Percentiles rank a stretch among this genome's conserved stretches.
Evolutionary conservation across 2,113 vertebrate species (phyloP).

Genomic region (Stictonetta naevosa): DNA sequence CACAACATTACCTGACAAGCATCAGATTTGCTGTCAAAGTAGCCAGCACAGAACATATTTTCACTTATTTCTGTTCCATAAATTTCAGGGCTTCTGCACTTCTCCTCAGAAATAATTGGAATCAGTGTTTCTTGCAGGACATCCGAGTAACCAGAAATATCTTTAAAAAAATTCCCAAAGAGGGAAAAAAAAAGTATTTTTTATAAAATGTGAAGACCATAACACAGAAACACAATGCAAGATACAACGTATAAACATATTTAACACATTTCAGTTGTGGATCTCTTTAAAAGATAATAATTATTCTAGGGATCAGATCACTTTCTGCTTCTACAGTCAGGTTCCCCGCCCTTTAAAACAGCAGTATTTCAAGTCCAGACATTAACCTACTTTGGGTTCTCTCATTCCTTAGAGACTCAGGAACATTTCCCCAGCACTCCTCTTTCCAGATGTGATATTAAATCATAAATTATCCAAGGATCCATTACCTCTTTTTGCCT

Average conservation of each 20-base stretch:
- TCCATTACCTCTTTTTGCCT: neutral
- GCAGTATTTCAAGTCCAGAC: neutral
- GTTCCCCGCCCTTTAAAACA: neutral
- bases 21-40: conserved; percentile 81
- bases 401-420: neutral
- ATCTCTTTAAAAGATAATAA: neutral
- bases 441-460: neutral
- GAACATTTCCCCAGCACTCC: neutral
- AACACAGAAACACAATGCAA: neutral
- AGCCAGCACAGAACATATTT: conserved; percentile 93
- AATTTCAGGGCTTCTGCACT: conserved; percentile 85
- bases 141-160: conserved; percentile 76
- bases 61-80: conserved; percentile 87
- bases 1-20: conserved; percentile 89
- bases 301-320: neutral
- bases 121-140: conserved; percentile 84
- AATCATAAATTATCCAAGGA: neutral
- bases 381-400: neutral
- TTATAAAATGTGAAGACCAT: neutral
- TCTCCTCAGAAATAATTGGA: conserved; percentile 80
- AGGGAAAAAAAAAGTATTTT: neutral
- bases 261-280: neutral
- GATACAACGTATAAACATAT: neutral
- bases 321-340: neutral
- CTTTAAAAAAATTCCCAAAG: conserved; percentile 62